phyloP scores from a whole-genome alignment of 2,888 invertebrate species.

The Andrena dorsata region DNA sequence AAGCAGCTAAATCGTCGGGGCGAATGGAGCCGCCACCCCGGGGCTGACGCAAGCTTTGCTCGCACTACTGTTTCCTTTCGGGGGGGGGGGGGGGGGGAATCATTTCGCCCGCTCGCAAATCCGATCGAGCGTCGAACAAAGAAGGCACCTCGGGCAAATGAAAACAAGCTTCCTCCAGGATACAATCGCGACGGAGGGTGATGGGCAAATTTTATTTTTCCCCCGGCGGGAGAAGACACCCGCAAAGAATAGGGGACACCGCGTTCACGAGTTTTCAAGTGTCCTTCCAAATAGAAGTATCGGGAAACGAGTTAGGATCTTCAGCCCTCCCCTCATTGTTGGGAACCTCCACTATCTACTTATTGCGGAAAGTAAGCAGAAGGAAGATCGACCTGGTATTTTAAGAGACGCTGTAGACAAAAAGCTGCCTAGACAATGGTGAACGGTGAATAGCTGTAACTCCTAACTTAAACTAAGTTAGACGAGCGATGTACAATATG shows the following conservation, averaged over 20 bases:
- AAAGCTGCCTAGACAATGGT: background rate
- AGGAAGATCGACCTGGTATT: background rate
- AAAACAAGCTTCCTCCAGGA: conserved; percentile 18
- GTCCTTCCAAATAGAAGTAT: conserved; percentile 1
- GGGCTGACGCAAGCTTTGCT: background rate
- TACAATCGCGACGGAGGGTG: background rate
- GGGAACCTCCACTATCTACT: conserved; percentile 1
- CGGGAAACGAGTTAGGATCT: background rate
- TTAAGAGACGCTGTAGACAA: background rate
- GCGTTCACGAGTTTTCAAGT: background rate
- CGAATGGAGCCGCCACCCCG: background rate
- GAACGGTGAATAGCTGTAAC: too few species aligned
- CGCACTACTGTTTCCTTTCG: background rate
- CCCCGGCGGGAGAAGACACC: background rate
- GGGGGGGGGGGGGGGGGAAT: too few species aligned
- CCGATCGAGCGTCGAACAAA: conserved; percentile 32
- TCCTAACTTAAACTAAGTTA: too few species aligned
- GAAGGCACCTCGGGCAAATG: conserved; percentile 1
- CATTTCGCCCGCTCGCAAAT: conserved; percentile 15
- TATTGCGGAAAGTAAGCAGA: background rate
- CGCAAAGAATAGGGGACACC: background rate
- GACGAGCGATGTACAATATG: too few species aligned
- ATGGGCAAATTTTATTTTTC: conserved; percentile 40
- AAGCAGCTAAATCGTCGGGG: background rate
- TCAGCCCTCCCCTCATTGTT: background rate